A percentile compares a stretch with the other conserved stretches of the same genome.
Conservation (phyloP, 2,888 invertebrate species). For the Ophioninae sp. region DNA sequence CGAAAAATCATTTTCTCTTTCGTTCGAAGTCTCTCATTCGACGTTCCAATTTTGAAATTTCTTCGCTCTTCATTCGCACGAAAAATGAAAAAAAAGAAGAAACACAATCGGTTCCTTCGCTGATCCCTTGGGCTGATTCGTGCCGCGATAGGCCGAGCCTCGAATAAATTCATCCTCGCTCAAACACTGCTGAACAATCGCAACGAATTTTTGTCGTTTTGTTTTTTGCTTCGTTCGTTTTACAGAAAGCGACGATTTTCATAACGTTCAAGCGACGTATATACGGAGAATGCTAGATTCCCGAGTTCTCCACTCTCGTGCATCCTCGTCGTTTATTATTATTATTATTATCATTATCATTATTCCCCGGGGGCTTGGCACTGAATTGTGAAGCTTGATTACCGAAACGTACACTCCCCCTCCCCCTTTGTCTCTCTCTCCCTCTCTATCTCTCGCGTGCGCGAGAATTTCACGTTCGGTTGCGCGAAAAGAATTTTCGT, state of each 20-base stretch:
- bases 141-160: background rate
- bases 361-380: slow-evolving; percentile 57
- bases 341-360: slow-evolving; percentile 57
- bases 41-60: background rate
- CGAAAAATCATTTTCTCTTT: background rate
- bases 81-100: background rate
- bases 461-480: background rate
- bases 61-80: background rate
- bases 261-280: slow-evolving; percentile 4
- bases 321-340: slow-evolving; percentile 36
- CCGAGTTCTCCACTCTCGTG: background rate
- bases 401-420: slow-evolving; percentile 16
- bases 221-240: background rate
- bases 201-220: background rate
- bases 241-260: background rate
- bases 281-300: background rate
- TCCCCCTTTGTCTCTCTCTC: slow-evolving; percentile 1
- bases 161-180: background rate
- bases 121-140: background rate
- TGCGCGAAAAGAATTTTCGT: background rate
- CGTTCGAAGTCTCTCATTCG: background rate
- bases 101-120: background rate
- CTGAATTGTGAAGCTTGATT: slow-evolving; percentile 53
- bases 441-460: background rate
- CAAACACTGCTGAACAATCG: background rate